Evolutionary conservation across 1,140 invertebrate genomes (phyloP).

Genomic region (Heterodera schachtii): DNA sequence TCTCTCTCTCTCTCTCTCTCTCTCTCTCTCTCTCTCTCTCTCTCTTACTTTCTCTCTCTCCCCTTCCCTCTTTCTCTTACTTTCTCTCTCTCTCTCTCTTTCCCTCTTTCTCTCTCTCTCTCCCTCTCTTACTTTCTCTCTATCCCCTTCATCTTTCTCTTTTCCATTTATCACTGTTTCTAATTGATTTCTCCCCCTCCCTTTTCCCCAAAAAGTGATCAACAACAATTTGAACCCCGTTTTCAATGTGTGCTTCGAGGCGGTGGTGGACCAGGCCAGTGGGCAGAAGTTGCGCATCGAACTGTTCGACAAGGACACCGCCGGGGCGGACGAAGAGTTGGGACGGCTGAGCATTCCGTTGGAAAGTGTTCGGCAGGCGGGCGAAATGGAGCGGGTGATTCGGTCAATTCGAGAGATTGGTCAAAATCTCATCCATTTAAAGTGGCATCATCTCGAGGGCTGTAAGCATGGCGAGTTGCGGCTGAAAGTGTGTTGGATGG

Average conservation of each 20-base stretch:
- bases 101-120: not conserved
- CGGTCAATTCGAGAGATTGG: not conserved
- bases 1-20: no score
- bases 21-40: no score
- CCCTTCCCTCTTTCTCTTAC: not conserved
- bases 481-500: constrained; percentile 58
- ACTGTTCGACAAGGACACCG: constrained; percentile 61
- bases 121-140: not conserved
- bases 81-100: not conserved
- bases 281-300: constrained; percentile 62
- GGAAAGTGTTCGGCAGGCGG: constrained; percentile 41
- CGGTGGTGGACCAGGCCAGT: constrained; percentile 64
- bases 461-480: constrained; percentile 65
- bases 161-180: not conserved
- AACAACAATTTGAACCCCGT: constrained; percentile 63
- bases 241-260: constrained; percentile 65
- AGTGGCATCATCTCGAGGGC: constrained; percentile 64
- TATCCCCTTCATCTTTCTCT: not conserved
- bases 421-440: not conserved
- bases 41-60: not conserved
- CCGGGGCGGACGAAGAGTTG: constrained; percentile 62
- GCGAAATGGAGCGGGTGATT: constrained; percentile 48
- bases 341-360: constrained; percentile 56
- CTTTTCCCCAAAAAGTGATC: constrained; percentile 47
- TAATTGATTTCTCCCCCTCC: no score